These are phyloP conservation scores for Platycheirus rosarum DNA, from an alignment of 2,888 invertebrate species.

Conservation along the genomic window DNA sequence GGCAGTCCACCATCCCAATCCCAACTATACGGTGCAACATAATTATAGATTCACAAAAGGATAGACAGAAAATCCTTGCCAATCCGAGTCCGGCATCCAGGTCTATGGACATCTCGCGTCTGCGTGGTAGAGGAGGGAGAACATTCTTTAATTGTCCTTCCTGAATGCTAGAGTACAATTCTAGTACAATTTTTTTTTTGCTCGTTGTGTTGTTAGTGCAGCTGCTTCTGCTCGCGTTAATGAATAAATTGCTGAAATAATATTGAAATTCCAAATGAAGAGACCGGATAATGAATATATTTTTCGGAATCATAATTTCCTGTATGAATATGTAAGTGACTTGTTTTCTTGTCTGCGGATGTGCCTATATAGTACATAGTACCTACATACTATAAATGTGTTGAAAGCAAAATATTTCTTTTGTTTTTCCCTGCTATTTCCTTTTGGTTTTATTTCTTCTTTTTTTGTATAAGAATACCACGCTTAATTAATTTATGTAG, in stretches of 20 bases:
- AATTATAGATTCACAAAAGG: conserved; percentile 4
- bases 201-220: not conserved
- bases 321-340: conserved; percentile 60
- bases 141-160: conserved; percentile 17
- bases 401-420: not conserved
- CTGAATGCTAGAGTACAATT: not conserved
- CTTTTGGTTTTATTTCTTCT: not conserved
- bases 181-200: too few species aligned
- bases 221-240: conserved; percentile 39
- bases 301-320: conserved; percentile 57
- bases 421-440: not conserved
- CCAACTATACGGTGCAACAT: not conserved
- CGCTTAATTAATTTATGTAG: conserved; percentile 68
- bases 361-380: too few species aligned
- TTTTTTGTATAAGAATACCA: conserved; percentile 18
- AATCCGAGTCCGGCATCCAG: not conserved
- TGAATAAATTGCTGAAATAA: conserved; percentile 57
- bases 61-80: not conserved
- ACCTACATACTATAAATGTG: too few species aligned
- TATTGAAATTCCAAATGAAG: conserved; percentile 57
- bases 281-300: conserved; percentile 58
- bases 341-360: conserved; percentile 9
- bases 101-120: not conserved
- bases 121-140: not conserved
- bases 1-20: not conserved